Evolutionary conservation across 2,888 invertebrate species (phyloP).

Genomic region (Tholera decimalis): DNA sequence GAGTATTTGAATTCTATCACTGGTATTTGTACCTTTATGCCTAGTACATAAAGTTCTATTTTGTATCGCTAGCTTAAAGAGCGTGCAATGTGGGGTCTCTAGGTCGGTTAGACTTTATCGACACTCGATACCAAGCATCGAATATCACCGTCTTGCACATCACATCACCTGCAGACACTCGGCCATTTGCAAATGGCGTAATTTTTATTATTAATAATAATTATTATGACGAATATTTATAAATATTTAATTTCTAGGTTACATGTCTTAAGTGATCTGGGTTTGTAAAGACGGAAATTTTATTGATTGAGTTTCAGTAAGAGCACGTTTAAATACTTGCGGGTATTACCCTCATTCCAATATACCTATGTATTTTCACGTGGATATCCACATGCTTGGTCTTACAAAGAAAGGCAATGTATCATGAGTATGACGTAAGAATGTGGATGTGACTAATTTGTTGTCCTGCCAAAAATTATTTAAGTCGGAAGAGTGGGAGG

Average conservation of each 20-base stretch:
- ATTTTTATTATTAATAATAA: not conserved
- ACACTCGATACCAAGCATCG: conserved; percentile 40
- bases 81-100: not conserved
- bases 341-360: not conserved
- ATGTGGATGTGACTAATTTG: not conserved
- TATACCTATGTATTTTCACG: not conserved
- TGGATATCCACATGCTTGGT: not conserved
- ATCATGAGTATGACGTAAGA: not conserved
- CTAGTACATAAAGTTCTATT: not conserved
- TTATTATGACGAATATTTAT: conserved; percentile 3
- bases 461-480: not conserved
- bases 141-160: conserved; percentile 43
- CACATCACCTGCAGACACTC: conserved; percentile 38
- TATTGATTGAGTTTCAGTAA: not conserved
- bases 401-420: not conserved
- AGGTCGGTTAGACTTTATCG: conserved; percentile 20
- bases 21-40: not conserved
- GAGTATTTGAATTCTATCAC: not conserved
- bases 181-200: conserved; percentile 13
- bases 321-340: not conserved
- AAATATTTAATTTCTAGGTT: conserved; percentile 30
- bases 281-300: conserved; percentile 10
- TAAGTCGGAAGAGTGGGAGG: too few species aligned
- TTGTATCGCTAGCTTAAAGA: not conserved
- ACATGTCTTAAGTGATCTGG: conserved; percentile 23